Evolutionary conservation across 1,140 invertebrate species (phyloP), one percentile per base, ranked within the genome.

Genomic region (Cydia amplana): DNA sequence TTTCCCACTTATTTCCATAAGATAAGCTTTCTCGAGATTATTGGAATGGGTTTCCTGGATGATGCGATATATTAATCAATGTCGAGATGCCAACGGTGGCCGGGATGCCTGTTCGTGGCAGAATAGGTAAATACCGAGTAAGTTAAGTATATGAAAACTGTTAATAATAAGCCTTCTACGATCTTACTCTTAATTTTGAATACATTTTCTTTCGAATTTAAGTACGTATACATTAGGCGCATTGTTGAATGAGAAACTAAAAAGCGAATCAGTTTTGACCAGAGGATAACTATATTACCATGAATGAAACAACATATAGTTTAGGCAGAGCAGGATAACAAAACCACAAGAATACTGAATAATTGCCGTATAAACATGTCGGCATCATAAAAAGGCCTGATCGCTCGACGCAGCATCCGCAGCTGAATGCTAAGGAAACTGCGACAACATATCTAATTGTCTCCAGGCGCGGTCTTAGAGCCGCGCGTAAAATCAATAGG

Each of bases 401-500:
- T 65, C 18, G 43, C 16, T 67, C 73, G 72, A 43, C 67, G 72
- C 75, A 46, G 77, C 18, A 51, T 72, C 76, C 79, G 75, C 80
- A 74, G 72, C 75, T 76, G 80, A 83, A 83, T 83, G 76, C 70
- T 79, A 80, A 80, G 81, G 78, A 83, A 75, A 76, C 78, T 79
- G 78, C 80, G 80, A 79, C 79, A 82, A 78, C 75, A 78, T 79
- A 80, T 78, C 72, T 78, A 81, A 78, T 78, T 78, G 78, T 77
- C 76, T 72, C 78, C 79, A 72, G 75, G 79, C 78, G 28, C 63
- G 51, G 74, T 75, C 40, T 51, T 74, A 70, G 55, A 82, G 76
- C 80, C 73, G 79, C 75, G 76, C 60, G 82, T n/a, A 88, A 91
- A 91, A 91, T 90, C 89, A 85, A 91, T 91, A 91, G 84, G 79